These are phyloP conservation scores for Lepeophtheirus nordmannii DNA, from an alignment of 2,888 invertebrate species.

Conservation along the genomic window DNA sequence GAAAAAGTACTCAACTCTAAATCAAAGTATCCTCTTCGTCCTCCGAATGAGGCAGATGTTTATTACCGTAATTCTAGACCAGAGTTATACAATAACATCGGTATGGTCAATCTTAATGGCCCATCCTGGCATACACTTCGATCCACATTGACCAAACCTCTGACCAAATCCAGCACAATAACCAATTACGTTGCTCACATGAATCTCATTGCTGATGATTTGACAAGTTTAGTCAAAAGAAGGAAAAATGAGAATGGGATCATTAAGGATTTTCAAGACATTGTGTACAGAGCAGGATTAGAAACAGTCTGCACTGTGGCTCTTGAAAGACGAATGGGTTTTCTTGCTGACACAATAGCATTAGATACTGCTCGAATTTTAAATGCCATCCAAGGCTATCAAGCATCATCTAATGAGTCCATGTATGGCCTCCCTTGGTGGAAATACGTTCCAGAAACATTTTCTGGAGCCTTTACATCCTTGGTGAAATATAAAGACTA, in stretches of 20 bases:
- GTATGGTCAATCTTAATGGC: constrained; percentile 70
- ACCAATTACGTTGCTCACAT: constrained; percentile 56
- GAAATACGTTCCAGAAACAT: constrained; percentile 56
- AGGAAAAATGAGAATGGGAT: constrained; percentile 39
- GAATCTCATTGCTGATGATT: constrained; percentile 59
- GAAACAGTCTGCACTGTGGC: constrained; percentile 45
- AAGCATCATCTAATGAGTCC: constrained; percentile 28
- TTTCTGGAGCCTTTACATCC: constrained; percentile 45
- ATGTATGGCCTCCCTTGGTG: constrained; percentile 59
- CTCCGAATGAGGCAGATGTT: constrained; percentile 63
- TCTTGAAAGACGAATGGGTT: constrained; percentile 47
- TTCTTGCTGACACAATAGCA: constrained; percentile 41
- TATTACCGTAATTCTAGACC: constrained; percentile 54
- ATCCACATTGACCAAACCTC: constrained; percentile 51
- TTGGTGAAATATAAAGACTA: constrained; percentile 58
- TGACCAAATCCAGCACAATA: constrained; percentile 59
- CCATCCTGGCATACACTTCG: constrained; percentile 60
- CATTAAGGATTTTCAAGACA: constrained; percentile 50
- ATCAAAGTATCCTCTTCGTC: constrained; percentile 58
- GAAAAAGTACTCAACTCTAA: constrained; percentile 53
- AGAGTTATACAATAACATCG: constrained; percentile 63
- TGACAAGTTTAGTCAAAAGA: constrained; percentile 48
- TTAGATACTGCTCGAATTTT: constrained; percentile 26
- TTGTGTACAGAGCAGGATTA: constrained; percentile 59
- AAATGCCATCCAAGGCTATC: constrained; percentile 27